Conservation (phyloP, 2,888 invertebrate species). For the Tinea semifulvella region DNA sequence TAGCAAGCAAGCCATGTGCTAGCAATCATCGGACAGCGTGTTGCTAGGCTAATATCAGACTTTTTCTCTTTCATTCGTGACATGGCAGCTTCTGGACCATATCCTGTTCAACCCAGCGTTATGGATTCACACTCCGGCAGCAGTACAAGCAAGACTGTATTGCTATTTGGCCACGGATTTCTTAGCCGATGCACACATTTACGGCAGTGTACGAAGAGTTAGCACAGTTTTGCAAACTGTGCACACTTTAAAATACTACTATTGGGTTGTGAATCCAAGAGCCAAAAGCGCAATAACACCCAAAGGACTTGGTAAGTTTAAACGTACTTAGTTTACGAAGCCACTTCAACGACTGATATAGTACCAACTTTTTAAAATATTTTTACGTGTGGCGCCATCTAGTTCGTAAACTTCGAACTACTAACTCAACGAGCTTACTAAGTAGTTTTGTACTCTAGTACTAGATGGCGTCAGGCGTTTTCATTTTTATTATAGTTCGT, state of each 20-base stretch:
- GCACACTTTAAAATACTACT: slow-evolving; percentile 98
- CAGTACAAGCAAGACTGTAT: slow-evolving; percentile 94
- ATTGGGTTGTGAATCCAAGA: slow-evolving; percentile 97
- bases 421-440: no score
- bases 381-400: no score
- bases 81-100: slow-evolving; percentile 98
- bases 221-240: slow-evolving; percentile 98
- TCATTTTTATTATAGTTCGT: no score
- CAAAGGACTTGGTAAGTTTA: slow-evolving; percentile 87
- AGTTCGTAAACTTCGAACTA: no score
- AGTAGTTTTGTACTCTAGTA: no score
- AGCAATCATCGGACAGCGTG: slow-evolving; percentile 59
- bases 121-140: slow-evolving; percentile 98
- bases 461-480: no score
- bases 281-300: slow-evolving; percentile 95
- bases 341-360: no score
- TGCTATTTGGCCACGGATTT: slow-evolving; percentile 99
- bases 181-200: slow-evolving; percentile 95
- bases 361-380: no score
- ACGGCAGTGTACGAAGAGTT: slow-evolving; percentile 94
- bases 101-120: slow-evolving; percentile 98
- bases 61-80: slow-evolving; percentile 90
- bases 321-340: background rate
- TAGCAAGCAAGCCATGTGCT: slow-evolving; percentile 56
- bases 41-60: slow-evolving; percentile 77